Evolutionary conservation across 2,113 vertebrate species (phyloP).

Genomic region (Rhinopomastus cyanomelas): DNA sequence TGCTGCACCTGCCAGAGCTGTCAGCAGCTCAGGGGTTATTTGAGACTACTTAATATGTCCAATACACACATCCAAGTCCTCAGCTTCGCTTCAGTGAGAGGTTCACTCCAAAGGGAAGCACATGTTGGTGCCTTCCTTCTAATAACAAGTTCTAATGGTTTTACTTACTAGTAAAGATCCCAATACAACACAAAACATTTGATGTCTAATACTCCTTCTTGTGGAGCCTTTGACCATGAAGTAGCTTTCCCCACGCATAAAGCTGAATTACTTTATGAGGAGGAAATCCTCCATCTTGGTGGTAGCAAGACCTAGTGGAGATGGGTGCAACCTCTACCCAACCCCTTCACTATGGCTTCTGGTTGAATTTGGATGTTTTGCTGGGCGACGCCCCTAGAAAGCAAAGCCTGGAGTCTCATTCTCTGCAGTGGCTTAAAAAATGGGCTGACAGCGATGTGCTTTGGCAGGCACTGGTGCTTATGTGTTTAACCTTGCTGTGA

Average conservation of each 20-base stretch:
- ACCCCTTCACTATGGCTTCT: not conserved
- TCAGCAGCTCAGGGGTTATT: conserved; percentile 18
- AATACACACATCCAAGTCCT: conserved; percentile 17
- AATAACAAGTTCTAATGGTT: not conserved
- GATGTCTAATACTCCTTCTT: not conserved
- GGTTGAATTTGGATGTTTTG: fast-evolving
- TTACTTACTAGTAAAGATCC: not conserved
- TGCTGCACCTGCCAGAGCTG: conserved; percentile 29
- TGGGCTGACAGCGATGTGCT: not conserved
- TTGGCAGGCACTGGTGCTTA: not conserved
- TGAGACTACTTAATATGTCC: conserved; percentile 35
- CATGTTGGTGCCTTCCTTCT: not conserved
- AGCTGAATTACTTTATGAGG: not conserved
- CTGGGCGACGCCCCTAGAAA: not conserved
- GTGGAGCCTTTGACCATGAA: not conserved
- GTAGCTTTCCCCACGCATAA: not conserved
- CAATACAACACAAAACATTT: not conserved
- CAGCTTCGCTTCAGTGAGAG: not conserved
- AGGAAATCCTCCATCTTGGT: fast-evolving
- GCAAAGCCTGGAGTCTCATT: fast-evolving
- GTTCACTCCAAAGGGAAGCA: not conserved
- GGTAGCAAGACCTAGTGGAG: not conserved
- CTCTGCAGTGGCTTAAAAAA: not conserved
- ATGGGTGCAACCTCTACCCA: not conserved
- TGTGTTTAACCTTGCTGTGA: not conserved